phyloP scores from a whole-genome alignment of 2,797 vertebrate species.

The Gymnocypris eckloni region DNA sequence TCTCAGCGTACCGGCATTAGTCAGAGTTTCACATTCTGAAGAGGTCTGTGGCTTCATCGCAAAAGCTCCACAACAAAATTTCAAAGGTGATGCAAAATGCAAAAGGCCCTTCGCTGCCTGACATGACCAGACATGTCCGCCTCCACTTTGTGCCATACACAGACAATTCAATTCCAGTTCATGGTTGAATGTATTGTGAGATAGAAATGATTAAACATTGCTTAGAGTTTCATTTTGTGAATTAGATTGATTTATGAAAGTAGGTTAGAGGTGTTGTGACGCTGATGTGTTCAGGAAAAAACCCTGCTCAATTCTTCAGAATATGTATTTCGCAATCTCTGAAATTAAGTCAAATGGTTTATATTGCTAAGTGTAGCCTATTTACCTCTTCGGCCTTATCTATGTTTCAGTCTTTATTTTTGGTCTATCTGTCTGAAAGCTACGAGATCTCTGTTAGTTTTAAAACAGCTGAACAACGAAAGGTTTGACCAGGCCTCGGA shows the following conservation, averaged over 20 bases:
- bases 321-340: slow-evolving; percentile 22
- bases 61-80: slow-evolving; percentile 66
- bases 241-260: slow-evolving; percentile 37
- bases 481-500: background rate
- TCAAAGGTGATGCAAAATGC: slow-evolving; percentile 72
- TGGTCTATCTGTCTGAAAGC: background rate
- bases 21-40: slow-evolving; percentile 79
- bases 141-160: slow-evolving; percentile 35
- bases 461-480: background rate
- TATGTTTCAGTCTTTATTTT: background rate
- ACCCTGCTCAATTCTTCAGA: slow-evolving; percentile 2
- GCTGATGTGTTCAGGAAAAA: background rate
- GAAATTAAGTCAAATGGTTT: slow-evolving; percentile 18
- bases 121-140: slow-evolving; percentile 57
- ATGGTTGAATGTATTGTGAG: slow-evolving; percentile 31
- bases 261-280: slow-evolving; percentile 33
- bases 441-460: background rate
- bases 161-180: slow-evolving; percentile 41
- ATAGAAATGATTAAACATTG: slow-evolving; percentile 39
- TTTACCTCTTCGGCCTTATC: slow-evolving; percentile 11
- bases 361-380: background rate
- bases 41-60: slow-evolving; percentile 76
- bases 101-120: slow-evolving; percentile 60
- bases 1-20: slow-evolving; percentile 77
- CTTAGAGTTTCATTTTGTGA: slow-evolving; percentile 37